Evolutionary conservation across 2,797 vertebrate species (phyloP), one percentile per base, ranked within the genome.

Genomic region (Craterocephalus amniculus): DNA sequence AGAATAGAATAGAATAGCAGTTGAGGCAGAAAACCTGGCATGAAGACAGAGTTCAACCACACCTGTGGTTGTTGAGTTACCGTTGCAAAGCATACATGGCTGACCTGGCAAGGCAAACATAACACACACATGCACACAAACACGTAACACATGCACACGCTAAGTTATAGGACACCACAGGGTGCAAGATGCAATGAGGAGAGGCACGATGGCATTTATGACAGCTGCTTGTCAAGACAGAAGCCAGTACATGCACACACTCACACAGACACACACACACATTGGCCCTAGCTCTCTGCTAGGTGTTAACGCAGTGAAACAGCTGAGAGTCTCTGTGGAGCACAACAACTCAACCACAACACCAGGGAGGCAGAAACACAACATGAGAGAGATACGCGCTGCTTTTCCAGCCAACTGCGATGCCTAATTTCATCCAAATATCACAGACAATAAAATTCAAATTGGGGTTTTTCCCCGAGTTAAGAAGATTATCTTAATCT

Each of bases 141-240:
- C 13, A 38, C 38, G 4, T 18, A 68, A 26, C 40, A n/a, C n/a
- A 48, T 48, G n/a, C 45, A 40, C 34, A 56, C 62, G 67, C 76
- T 63, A 72, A 52, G 68, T 70, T 62, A 72, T 63, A 58, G 64
- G 75, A 86, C 69, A 85, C 70, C 76, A 72, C 4, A 4, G 63
- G 72, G 67, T 84, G 70, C 45, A 74, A 68, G 72, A 87, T 76
- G 70, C 78, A 77, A 87, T 74, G 38, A 63, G 78, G 76, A 67
- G 69, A 83, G 85, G 85, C 85, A 89, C 64, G 79, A 67, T 83
- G 90, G 90, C 90, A 92, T 92, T 90, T 85, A 87, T 78, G 81
- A 87, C 90, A 91, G 89, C 87, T 92, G 91, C 78, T 89, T 80
- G 83, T 84, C 85, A 89, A 87, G 64, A 76, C 63, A 6, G 61